Conservation (phyloP, 2,113 vertebrate species). For the Ctenomys sociabilis region DNA sequence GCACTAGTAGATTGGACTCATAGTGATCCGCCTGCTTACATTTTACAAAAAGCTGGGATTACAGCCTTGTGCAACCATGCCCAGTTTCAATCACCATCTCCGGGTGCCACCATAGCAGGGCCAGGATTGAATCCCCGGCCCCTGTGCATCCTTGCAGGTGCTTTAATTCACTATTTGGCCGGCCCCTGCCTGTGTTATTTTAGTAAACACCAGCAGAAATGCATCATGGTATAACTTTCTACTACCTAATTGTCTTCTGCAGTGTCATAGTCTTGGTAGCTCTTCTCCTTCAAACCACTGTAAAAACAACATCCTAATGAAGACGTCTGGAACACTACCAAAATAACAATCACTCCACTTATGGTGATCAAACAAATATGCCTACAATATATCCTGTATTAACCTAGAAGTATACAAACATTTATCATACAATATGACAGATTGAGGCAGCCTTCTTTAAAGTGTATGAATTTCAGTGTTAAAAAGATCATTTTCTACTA, state of each 20-base stretch:
- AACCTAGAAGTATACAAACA: not conserved
- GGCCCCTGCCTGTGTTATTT: not conserved
- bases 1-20: too few species aligned
- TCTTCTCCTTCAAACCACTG: not conserved
- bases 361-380: not conserved
- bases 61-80: too few species aligned
- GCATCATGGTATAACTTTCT: not conserved
- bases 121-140: too few species aligned
- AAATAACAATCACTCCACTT: not conserved
- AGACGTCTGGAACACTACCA: not conserved
- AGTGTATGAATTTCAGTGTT: not conserved
- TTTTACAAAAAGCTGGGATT: too few species aligned
- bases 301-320: not conserved
- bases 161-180: too few species aligned
- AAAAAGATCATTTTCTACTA: constrained; percentile 20
- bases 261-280: not conserved
- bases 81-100: too few species aligned
- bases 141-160: too few species aligned
- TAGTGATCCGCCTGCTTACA: too few species aligned
- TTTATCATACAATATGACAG: not conserved
- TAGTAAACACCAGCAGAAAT: not conserved
- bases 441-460: not conserved
- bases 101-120: too few species aligned
- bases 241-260: not conserved
- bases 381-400: not conserved